Evolutionary conservation across 2,113 vertebrate species (phyloP), one percentile per base, ranked within the genome.

Genomic region (Leptosomus discolor): DNA sequence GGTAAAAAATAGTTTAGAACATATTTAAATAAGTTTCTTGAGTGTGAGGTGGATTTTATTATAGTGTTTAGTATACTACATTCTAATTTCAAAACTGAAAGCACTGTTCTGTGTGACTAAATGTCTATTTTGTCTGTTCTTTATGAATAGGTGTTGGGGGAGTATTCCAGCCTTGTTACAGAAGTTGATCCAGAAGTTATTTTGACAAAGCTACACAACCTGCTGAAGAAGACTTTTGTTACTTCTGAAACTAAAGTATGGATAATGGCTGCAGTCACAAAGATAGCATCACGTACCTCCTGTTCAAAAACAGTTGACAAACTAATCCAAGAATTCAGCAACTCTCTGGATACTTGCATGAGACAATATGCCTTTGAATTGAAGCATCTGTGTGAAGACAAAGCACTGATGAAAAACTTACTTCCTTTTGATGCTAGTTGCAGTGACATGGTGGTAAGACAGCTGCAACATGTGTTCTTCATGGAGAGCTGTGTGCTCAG

Each of bases 321-420:
- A 37, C 85, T 99, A 78, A 97, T 98, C 73, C 98, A 98, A 39
- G 97, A 98, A 15, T 98, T 98, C 90, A 96, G 98, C 32, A 96
- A 92, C 67, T 99, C 99, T 43, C 97, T 99, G 97, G 98, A 99
- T 96, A 99, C 99, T 0, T 98, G 98, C 41, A 96, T 99, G 97
- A 98, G 99, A 73, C 99, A 99, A 61, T 98, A 98, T 81, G 98
- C 98, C 21, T 99, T 99, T 88, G 99, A 99, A 96, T 95, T 99
- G 94, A 98, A 98, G 97, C 90, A 98, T 70, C 98, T 99, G 74
- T 97, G 95, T 94, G 98, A 98, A 81, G 98, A 99, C 91, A 87
- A 96, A 54, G 96, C 98, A 7, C 94, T 99, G 67, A 98, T 98
- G 97, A 98, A 92, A 74, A 97, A 19, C 48, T 97, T 99, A 46